Base-by-base conservation (phyloP, 2,113 vertebrate species). In the Alectura lathami region DNA sequence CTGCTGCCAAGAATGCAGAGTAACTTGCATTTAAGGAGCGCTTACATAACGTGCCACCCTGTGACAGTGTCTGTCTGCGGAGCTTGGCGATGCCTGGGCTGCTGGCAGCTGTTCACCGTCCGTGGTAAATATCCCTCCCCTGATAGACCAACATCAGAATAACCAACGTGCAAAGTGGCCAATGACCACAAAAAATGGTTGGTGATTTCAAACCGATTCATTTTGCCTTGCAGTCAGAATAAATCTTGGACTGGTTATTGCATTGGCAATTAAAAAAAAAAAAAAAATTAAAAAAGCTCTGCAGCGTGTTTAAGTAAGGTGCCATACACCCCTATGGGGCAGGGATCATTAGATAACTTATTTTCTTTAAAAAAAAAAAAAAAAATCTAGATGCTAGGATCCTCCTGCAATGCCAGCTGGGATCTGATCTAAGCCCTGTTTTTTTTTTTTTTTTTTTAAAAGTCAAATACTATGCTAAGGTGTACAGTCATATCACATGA, bases 1-100 rank as follows among this genome's bases (percentile, higher is more conserved):
- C 77, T 92, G 48, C 67, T 96, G 95, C 94, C 96, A 97, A 83
- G 94, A 94, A 96, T 76, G 92, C 4, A 72, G 93, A 95, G 81
- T 64, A 93, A 85, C 82, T 92, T 83, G 75, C 70, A 63, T 59
- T 73, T 50, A 87, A 83, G 72, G 54, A 85, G 68, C 22, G 40
- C 73, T 96, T 96, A 90, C 86, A 90, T 96, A 96, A 95, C 30
- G 1, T 95, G 76, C 91, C 73, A 81, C 76, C 56, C 73, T 93
- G 3, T 88, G 91, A 97, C 95, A 83, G 32, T 81, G 38, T 51
- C 64, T 78, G 83, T 53, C 80, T 95, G 79, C 87, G 81, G 68
- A 90, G 40, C 76, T 59, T 32, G 34, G 47, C 16, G 54, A 20
- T 93, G 62, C 60, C 69, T 50, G 36, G 56, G 12, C 24, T 30